Conservation (phyloP, 37 sponge, comb jelly and placozoan genomes). For the Bolinopsis microptera region DNA sequence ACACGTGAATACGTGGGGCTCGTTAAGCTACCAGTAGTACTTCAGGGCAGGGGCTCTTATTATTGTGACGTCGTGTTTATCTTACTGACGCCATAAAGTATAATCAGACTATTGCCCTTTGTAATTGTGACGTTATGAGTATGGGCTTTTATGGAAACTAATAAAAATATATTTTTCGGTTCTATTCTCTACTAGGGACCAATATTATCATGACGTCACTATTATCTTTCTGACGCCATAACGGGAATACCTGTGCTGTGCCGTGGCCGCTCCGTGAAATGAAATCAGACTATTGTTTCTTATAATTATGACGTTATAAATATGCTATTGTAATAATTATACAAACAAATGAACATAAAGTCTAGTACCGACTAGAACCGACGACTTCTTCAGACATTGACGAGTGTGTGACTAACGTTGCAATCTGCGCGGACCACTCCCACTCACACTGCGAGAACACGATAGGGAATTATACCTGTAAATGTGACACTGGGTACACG, state of each 20-base stretch:
- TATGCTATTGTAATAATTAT: too few species aligned
- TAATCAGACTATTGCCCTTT: background rate
- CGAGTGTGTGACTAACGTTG: background rate
- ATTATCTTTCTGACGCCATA: background rate
- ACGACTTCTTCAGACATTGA: slow-evolving; percentile 43
- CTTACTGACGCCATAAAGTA: background rate
- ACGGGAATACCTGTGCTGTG: background rate
- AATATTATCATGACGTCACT: background rate
- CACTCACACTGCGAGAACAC: background rate
- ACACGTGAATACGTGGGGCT: background rate
- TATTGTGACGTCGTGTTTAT: background rate
- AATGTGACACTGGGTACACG: background rate
- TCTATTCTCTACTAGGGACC: background rate
- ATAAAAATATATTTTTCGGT: background rate
- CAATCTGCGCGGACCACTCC: background rate
- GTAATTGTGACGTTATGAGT: background rate
- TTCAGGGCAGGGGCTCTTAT: background rate
- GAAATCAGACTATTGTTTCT: background rate
- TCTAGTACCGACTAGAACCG: too few species aligned
- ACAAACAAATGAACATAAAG: too few species aligned
- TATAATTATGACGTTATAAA: background rate
- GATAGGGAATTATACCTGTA: background rate
- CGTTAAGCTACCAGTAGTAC: too few species aligned
- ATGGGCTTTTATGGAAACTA: too few species aligned
- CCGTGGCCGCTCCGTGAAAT: background rate